Evolutionary conservation across 2,113 vertebrate species (phyloP).

Genomic region (Prunella himalayana): DNA sequence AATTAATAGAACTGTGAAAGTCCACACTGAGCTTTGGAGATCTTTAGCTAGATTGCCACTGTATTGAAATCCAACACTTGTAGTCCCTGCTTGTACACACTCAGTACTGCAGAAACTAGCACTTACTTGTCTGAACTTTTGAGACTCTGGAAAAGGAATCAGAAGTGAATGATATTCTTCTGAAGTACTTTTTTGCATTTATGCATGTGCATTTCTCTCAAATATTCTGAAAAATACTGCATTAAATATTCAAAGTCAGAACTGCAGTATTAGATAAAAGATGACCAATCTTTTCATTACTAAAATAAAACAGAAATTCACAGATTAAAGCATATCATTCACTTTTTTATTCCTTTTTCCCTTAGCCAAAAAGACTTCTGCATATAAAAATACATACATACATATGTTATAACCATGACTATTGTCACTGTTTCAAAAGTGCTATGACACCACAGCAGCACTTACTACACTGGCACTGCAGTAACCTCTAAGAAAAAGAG

Average conservation of each 20-base stretch:
- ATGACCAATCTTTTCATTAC: not conserved
- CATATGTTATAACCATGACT: not conserved
- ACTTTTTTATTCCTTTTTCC: not conserved
- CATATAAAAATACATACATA: not conserved
- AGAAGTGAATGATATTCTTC: not conserved
- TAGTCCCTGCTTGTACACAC: not conserved
- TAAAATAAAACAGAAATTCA: constrained; percentile 2
- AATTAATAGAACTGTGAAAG: not conserved
- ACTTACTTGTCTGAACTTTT: not conserved
- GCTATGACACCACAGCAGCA: not conserved
- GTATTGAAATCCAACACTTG: not conserved
- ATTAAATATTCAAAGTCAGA: constrained; percentile 23
- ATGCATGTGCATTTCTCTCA: not conserved
- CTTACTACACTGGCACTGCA: not conserved
- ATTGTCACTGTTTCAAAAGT: not conserved
- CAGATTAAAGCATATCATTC: not conserved
- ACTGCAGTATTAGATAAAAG: not conserved
- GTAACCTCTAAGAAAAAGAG: not conserved
- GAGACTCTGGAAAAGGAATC: not conserved
- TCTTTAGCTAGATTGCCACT: not conserved
- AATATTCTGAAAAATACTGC: constrained; percentile 8
- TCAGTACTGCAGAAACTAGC: not conserved
- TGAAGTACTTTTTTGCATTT: constrained; percentile 11
- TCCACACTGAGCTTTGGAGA: not conserved
- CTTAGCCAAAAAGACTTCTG: not conserved